These are phyloP conservation scores for Prunella strophiata DNA, from an alignment of 2,797 vertebrate species.

Conservation along the genomic window DNA sequence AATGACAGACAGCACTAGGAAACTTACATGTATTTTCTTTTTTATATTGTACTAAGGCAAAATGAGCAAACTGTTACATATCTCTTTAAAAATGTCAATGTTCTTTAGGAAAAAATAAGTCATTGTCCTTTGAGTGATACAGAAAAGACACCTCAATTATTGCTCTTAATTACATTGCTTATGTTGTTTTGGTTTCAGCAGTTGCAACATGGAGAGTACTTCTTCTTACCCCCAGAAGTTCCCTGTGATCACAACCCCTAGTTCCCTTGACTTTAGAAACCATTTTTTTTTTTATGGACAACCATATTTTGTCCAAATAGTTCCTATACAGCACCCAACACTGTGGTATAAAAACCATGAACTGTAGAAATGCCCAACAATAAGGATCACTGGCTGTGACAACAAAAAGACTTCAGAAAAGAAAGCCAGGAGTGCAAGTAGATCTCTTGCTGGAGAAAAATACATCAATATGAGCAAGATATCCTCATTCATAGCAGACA, in stretches of 20 bases:
- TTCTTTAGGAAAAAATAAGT: neutral
- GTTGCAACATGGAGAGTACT: neutral
- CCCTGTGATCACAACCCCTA: neutral
- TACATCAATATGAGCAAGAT: neutral
- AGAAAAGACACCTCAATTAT: neutral
- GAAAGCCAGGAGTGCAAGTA: neutral
- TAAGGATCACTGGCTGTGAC: neutral
- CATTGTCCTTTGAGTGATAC: neutral
- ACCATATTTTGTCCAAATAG: neutral
- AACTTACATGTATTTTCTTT: neutral
- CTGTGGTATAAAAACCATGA: neutral
- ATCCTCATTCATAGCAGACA: neutral
- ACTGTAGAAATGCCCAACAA: neutral
- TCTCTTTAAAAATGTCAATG: neutral
- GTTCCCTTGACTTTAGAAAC: neutral
- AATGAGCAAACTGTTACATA: neutral
- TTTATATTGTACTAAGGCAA: neutral
- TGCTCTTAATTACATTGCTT: neutral
- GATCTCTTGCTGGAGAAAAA: neutral
- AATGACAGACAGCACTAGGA: neutral
- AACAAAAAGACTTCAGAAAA: neutral
- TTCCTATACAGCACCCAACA: neutral
- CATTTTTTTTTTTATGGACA: too few species aligned
- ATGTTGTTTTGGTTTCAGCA: neutral
- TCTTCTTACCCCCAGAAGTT: neutral